Percentiles rank a stretch among this genome's conserved stretches.
These are phyloP conservation scores for Babylonia areolata DNA, from an alignment of 1,140 invertebrate genomes.

Conservation along the genomic window DNA sequence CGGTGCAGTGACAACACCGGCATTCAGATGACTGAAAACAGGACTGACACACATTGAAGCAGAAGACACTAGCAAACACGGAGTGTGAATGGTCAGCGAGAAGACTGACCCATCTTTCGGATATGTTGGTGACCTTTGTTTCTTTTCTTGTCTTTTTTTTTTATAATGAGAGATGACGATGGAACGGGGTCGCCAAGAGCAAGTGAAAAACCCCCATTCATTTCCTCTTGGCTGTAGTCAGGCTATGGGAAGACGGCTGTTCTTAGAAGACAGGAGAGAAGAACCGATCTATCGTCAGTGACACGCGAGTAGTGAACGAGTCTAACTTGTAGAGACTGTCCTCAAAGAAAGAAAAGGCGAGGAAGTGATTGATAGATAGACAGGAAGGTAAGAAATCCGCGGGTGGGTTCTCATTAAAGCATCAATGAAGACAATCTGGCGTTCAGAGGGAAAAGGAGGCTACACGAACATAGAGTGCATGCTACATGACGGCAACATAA, in stretches of 20 bases:
- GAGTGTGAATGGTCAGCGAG: too few relatives aligned
- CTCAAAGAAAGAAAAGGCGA: not conserved
- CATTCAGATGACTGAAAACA: too few relatives aligned
- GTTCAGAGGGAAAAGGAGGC: too few relatives aligned
- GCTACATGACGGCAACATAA: not conserved
- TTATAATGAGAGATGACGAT: not conserved
- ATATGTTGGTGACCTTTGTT: not conserved
- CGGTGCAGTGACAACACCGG: too few relatives aligned
- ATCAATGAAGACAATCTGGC: not conserved
- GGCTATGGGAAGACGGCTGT: not conserved
- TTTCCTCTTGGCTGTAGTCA: conserved; percentile 29
- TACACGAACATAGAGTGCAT: too few relatives aligned
- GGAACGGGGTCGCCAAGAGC: conserved; percentile 17
- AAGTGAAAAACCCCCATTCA: conserved; percentile 37
- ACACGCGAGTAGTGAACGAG: not conserved
- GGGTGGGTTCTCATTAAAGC: not conserved
- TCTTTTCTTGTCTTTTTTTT: not conserved
- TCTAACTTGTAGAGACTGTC: not conserved
- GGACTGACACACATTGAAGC: too few relatives aligned
- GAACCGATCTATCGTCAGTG: not conserved
- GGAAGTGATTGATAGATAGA: not conserved
- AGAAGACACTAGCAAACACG: too few relatives aligned
- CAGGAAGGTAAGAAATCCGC: not conserved
- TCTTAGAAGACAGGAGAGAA: not conserved
- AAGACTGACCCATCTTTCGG: not conserved